A percentile compares a stretch with the other conserved stretches of the same genome.
Evolutionary conservation across 2,113 vertebrate genomes (phyloP).

Genomic region (Amazona vittata): DNA sequence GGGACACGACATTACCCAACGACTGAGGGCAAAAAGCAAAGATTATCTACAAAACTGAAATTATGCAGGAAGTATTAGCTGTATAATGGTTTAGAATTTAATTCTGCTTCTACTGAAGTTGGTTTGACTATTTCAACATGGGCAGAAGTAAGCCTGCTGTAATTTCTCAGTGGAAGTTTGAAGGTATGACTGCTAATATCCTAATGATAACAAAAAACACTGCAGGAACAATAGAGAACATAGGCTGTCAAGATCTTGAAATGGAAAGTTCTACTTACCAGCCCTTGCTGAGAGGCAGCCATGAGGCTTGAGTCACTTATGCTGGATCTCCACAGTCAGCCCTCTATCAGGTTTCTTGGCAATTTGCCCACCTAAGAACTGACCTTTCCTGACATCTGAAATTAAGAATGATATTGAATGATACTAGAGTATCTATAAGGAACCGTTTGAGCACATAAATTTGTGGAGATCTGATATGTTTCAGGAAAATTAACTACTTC

Average conservation of each 20-base stretch:
- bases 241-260: not conserved
- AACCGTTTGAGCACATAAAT: not conserved
- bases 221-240: not conserved
- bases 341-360: not conserved
- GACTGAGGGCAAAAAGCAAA: not conserved
- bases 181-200: not conserved
- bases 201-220: not conserved
- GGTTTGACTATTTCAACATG: not conserved
- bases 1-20: not conserved
- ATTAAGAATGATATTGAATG: not conserved
- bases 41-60: not conserved
- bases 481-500: not conserved
- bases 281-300: not conserved
- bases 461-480: not conserved
- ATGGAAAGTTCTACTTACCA: not conserved
- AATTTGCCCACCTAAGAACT: not conserved
- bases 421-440: not conserved
- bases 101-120: not conserved
- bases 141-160: not conserved
- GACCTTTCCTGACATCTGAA: not conserved
- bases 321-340: not conserved
- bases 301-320: accelerated
- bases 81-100: not conserved
- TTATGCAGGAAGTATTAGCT: not conserved
- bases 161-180: not conserved